Evolutionary conservation across 1,140 invertebrate genomes (phyloP).

Genomic region (Protaetia brevitarsis): DNA sequence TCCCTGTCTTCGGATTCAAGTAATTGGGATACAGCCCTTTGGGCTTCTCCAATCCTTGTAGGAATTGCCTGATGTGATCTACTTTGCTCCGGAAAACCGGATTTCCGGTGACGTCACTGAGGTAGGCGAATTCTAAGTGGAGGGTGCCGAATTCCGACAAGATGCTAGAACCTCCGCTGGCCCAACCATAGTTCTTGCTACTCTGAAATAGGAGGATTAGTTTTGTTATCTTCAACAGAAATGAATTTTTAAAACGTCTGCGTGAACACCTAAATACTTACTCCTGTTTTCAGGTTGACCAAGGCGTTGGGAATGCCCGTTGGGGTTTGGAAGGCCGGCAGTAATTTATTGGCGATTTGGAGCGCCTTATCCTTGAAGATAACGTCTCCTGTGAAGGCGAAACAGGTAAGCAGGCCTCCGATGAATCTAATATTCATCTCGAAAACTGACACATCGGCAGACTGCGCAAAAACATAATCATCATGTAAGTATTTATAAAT

Average conservation of each 20-base stretch:
- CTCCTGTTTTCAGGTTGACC: slow-evolving; percentile 83
- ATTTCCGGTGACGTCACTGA: slow-evolving; percentile 93
- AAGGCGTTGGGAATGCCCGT: slow-evolving; percentile 97
- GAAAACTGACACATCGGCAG: slow-evolving; percentile 92
- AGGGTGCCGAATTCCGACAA: slow-evolving; percentile 96
- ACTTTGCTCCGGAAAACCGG: slow-evolving; percentile 85
- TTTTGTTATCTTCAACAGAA: no score
- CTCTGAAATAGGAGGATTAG: slow-evolving; percentile 57
- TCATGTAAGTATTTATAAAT: no score
- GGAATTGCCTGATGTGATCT: slow-evolving; percentile 76
- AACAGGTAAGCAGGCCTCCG: slow-evolving; percentile 90
- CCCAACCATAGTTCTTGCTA: slow-evolving; percentile 96
- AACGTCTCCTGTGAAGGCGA: slow-evolving; percentile 90
- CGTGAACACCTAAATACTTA: no score
- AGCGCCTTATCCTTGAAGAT: slow-evolving; percentile 93
- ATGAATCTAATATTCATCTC: slow-evolving; percentile 98
- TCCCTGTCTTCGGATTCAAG: slow-evolving; percentile 92
- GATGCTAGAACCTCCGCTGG: slow-evolving; percentile 93
- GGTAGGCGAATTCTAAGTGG: slow-evolving; percentile 93
- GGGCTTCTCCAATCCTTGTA: slow-evolving; percentile 85
- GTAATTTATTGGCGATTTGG: slow-evolving; percentile 85
- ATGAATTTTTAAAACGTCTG: background rate
- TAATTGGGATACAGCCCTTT: slow-evolving; percentile 97
- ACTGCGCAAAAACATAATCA: slow-evolving; percentile 61
- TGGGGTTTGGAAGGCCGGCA: slow-evolving; percentile 96